Percentiles rank a stretch among this genome's conserved stretches.
phyloP scores from a whole-genome alignment of 2,113 vertebrate species.

The Bos taurus region DNA sequence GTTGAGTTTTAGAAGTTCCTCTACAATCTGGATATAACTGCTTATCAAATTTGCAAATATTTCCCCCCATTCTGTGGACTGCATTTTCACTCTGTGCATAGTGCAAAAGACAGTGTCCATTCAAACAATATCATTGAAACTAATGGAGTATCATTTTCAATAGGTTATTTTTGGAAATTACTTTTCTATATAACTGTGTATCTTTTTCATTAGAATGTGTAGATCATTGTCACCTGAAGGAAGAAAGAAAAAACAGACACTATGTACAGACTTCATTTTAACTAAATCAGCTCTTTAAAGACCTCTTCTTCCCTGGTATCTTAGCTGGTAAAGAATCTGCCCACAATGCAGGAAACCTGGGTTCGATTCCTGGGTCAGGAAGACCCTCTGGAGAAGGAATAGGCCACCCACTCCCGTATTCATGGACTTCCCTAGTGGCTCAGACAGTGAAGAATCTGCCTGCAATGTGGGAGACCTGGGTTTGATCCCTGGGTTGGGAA shows the following conservation, averaged over 20 bases:
- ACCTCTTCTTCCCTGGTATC: not conserved
- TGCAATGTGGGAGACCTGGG: not conserved
- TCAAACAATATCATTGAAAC: not conserved
- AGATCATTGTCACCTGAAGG: not conserved
- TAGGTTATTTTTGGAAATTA: not conserved
- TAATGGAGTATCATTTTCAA: not conserved
- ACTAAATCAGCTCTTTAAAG: not conserved
- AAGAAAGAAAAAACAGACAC: not conserved
- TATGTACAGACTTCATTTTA: not conserved
- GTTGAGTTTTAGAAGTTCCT: not conserved
- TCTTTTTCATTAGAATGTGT: not conserved
- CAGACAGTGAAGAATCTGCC: not conserved
- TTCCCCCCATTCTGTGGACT: not conserved
- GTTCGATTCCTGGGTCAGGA: not conserved
- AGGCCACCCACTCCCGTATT: not conserved
- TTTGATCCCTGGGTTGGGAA: not conserved
- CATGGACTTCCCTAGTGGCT: not conserved
- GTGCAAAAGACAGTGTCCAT: not conserved
- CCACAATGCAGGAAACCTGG: not conserved
- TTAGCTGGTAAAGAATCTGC: not conserved
- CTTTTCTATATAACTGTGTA: not conserved
- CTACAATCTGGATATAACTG: not conserved
- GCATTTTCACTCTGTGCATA: not conserved
- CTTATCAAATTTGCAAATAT: not conserved
- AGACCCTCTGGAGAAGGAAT: not conserved